These are phyloP conservation scores for Tachypleus tridentatus DNA, from an alignment of 1,140 invertebrate genomes.

Conservation along the genomic window DNA sequence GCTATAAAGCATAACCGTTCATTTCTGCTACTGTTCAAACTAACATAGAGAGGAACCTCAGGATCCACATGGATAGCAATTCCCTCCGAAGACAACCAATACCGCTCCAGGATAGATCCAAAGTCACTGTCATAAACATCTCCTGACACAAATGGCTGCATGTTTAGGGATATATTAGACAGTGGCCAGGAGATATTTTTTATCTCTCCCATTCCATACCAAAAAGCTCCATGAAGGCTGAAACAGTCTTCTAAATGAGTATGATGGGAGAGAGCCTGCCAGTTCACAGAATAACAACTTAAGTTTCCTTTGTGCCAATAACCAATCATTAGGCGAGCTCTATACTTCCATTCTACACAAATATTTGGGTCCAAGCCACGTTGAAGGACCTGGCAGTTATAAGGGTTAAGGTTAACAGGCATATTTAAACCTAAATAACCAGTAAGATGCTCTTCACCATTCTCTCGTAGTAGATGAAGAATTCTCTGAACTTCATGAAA, in stretches of 20 bases:
- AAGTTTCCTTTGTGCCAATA: conserved; percentile 16
- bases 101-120: conserved; percentile 63
- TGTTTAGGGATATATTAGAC: conserved; percentile 52
- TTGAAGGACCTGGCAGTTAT: conserved; percentile 14
- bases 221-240: conserved; percentile 41
- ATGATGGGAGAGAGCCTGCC: conserved; percentile 49
- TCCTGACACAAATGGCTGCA: conserved; percentile 67
- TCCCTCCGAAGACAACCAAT: conserved; percentile 72
- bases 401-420: conserved; percentile 20
- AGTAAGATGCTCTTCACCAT: conserved; percentile 18
- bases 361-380: conserved; percentile 14
- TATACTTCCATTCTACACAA: conserved; percentile 26
- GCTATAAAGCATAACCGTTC: conserved; percentile 53
- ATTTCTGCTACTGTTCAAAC: conserved; percentile 16
- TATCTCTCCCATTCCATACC: conserved; percentile 54
- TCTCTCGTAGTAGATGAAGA: conserved; percentile 17
- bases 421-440: conserved; percentile 19
- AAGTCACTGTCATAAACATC: conserved; percentile 41
- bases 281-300: conserved; percentile 63
- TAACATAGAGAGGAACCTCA: conserved; percentile 58
- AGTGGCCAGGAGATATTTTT: conserved; percentile 63
- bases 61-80: conserved; percentile 62
- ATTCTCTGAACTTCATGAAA: conserved; percentile 16
- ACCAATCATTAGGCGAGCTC: conserved; percentile 23
- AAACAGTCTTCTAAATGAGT: conserved; percentile 65